These are phyloP conservation scores for Neodiprion fabricii DNA, from an alignment of 1,140 invertebrate species.

Conservation along the genomic window DNA sequence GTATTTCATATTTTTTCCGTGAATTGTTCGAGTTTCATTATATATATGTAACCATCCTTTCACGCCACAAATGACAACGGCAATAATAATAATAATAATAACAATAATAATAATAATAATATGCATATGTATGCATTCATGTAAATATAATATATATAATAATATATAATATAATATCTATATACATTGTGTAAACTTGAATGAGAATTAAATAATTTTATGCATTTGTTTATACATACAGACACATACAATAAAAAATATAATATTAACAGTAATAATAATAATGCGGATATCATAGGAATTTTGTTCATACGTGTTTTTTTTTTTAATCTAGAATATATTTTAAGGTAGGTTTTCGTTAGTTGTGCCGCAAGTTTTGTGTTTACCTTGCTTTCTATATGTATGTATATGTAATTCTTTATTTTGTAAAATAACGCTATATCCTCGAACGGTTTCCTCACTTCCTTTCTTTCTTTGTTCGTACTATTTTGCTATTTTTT, in stretches of 20 bases:
- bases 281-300: not conserved
- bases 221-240: not conserved
- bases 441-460: no score
- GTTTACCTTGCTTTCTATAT: not conserved
- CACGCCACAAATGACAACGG: not conserved
- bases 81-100: not conserved
- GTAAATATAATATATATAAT: not conserved
- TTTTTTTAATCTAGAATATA: not conserved
- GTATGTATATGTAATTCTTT: not conserved
- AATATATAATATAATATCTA: no score
- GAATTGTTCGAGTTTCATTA: no score
- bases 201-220: not conserved
- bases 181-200: not conserved
- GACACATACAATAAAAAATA: not conserved
- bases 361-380: not conserved
- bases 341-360: not conserved
- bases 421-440: no score
- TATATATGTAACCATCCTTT: no score
- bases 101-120: not conserved
- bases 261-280: no score
- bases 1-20: no score
- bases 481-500: no score
- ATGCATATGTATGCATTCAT: not conserved
- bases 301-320: not conserved
- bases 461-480: no score